Percentiles rank a stretch among this genome's conserved stretches.
Evolutionary conservation across 2,797 vertebrate genomes (phyloP).

Genomic region (Sebastes steindachneri): DNA sequence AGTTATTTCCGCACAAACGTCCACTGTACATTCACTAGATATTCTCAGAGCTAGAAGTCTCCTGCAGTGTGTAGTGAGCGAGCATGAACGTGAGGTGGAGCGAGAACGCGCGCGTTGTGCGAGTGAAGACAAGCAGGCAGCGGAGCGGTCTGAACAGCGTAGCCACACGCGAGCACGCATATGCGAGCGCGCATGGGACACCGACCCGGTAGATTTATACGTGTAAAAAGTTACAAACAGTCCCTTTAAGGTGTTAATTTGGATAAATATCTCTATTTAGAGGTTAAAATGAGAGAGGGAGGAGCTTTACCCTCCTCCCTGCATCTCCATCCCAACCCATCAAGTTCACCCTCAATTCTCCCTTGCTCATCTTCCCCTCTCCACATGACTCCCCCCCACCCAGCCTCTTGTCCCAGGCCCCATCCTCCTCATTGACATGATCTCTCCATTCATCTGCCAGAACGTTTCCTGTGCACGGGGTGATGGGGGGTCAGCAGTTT

Average conservation of each 20-base stretch:
- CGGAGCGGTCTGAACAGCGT: too few species aligned
- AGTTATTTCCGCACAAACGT: too few species aligned
- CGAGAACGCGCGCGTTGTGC: too few species aligned
- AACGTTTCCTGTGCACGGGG: conserved; percentile 69
- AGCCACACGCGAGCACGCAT: too few species aligned
- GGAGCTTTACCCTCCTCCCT: not conserved
- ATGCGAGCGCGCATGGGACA: too few species aligned
- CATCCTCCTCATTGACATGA: conserved; percentile 69
- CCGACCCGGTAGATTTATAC: too few species aligned
- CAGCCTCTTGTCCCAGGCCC: conserved; percentile 21
- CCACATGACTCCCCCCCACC: conserved; percentile 15
- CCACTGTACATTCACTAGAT: too few species aligned
- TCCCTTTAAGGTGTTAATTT: not conserved
- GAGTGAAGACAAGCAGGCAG: too few species aligned
- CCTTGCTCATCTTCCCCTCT: not conserved
- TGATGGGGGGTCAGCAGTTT: conserved; percentile 71
- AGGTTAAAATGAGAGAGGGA: not conserved
- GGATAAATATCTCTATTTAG: not conserved
- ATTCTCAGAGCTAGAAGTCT: too few species aligned
- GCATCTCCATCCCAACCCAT: not conserved
- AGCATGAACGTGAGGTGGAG: too few species aligned
- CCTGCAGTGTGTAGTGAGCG: too few species aligned
- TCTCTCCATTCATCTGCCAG: conserved; percentile 81
- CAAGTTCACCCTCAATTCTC: conserved; percentile 40
- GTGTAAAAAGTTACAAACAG: too few species aligned